Evolutionary conservation across 2,888 invertebrate species (phyloP), one percentile per base, ranked within the genome.

Genomic region (Argyra leucocephala): DNA sequence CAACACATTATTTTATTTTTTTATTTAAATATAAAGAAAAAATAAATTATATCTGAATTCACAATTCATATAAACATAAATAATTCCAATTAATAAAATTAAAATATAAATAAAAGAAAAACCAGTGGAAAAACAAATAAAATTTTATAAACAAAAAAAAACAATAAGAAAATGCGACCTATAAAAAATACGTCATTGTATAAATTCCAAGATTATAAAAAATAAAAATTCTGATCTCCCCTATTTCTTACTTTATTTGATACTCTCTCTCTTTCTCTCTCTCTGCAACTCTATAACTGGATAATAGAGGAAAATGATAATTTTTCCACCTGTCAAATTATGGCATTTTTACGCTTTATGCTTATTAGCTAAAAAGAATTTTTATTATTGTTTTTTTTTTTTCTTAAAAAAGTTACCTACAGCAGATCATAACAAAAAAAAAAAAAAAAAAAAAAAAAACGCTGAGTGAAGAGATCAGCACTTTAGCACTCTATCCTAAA

Each of bases 321-420:
- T n/a, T 48, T 48, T 48, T 48, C 48, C 48, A 48, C 48, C 48
- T 48, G 48, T 48, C 48, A 48, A 48, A 48, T 48, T 48, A 48
- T 15, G 48, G 48, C 48, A 48, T 48, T 48, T 48, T 48, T 48
- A 48, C 48, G 48, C 48, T 48, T 48, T 48, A 18, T 48, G 48
- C 48, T 18, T 48, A 48, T 48, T 48, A 48, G 48, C n/a, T 48
- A 48, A 48, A n/a, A n/a, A n/a, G 18, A 48, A 48, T 48, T 48
- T 15, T 48, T 12, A 18, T 48, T 48, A 31, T 5, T 31, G 31
- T 31, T 5, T 31, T 31, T 31, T 31, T 15, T 12, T 48, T 15
- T 15, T 48, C n/a, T 48, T 48, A 1, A 48, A 18, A 48, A 48
- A 48, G 5, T n/a, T 48, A 48, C 48, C 48, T 48, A 48, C 48